These are phyloP conservation scores for Rhinopomastus cyanomelas DNA, from an alignment of 2,113 vertebrate species.

Conservation along the genomic window DNA sequence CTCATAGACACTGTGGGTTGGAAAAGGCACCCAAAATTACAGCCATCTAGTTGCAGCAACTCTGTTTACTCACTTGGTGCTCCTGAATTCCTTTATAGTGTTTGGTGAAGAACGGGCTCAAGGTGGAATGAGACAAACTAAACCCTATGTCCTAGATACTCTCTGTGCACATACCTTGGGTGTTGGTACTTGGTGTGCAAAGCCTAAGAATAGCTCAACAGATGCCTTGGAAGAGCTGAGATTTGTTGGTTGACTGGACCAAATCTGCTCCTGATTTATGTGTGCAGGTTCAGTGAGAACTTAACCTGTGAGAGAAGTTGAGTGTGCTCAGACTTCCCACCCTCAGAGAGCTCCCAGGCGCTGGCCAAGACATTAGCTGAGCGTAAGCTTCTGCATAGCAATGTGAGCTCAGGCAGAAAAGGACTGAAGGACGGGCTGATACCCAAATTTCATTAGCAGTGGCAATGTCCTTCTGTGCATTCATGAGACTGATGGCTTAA, in stretches of 20 bases:
- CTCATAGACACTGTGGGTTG: not conserved
- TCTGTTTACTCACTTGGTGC: not conserved
- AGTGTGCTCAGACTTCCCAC: not conserved
- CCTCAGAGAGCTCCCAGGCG: not conserved
- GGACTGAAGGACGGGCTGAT: not conserved
- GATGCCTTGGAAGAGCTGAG: not conserved
- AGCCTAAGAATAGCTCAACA: not conserved
- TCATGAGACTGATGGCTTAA: not conserved
- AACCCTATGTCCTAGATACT: not conserved
- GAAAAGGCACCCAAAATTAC: not conserved
- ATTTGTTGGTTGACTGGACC: not conserved
- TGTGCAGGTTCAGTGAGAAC: not conserved
- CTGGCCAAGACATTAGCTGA: not conserved
- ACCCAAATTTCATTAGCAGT: not conserved
- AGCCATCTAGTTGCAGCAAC: not conserved
- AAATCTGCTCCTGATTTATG: not conserved
- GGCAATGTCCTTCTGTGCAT: not conserved
- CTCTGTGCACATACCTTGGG: rapidly evolving
- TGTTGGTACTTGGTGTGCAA: not conserved
- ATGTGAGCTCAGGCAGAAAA: not conserved
- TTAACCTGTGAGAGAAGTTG: not conserved
- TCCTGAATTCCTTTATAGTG: not conserved
- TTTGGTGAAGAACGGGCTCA: not conserved
- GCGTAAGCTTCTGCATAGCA: not conserved
- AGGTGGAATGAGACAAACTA: not conserved